Conservation (phyloP, 1,140 invertebrate genomes). For the Polypedilum vanderplanki region DNA sequence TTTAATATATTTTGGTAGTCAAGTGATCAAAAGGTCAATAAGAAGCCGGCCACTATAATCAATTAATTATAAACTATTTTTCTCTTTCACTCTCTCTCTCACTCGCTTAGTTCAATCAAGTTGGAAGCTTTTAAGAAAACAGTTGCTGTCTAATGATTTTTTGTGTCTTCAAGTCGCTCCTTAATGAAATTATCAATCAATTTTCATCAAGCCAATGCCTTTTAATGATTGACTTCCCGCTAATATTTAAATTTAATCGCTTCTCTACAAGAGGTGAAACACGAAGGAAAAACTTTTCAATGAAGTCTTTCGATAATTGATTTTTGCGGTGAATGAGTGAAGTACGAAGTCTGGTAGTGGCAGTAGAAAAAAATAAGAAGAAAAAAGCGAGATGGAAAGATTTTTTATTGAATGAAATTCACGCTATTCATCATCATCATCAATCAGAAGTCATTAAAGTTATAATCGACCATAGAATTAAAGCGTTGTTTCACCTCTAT, state of each 20-base stretch:
- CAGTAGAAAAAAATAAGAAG: constrained; percentile 1
- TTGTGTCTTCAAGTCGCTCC: constrained; percentile 15
- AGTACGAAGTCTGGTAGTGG: background rate
- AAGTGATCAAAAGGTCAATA: background rate
- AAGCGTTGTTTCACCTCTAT: constrained; percentile 17
- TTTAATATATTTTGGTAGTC: constrained; percentile 24
- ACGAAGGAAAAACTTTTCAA: background rate
- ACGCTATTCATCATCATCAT: background rate
- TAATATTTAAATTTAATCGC: constrained; percentile 23
- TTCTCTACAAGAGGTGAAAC: background rate
- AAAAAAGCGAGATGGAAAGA: background rate
- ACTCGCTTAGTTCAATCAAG: background rate
- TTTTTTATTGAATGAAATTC: constrained; percentile 25
- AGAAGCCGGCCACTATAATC: background rate
- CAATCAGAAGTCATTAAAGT: constrained; percentile 27
- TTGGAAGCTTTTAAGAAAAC: constrained; percentile 20
- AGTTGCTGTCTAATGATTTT: background rate
- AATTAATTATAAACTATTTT: constrained; percentile 14
- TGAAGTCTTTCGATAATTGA: constrained; percentile 21
- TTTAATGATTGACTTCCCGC: constrained; percentile 27
- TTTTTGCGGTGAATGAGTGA: constrained; percentile 23
- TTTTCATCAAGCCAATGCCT: constrained; percentile 8
- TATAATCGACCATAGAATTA: constrained; percentile 10
- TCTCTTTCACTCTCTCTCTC: background rate
- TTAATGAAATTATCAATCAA: constrained; percentile 28